phyloP scores from a whole-genome alignment of 2,113 vertebrate genomes.

The Sinocyclocheilus rhinocerous region DNA sequence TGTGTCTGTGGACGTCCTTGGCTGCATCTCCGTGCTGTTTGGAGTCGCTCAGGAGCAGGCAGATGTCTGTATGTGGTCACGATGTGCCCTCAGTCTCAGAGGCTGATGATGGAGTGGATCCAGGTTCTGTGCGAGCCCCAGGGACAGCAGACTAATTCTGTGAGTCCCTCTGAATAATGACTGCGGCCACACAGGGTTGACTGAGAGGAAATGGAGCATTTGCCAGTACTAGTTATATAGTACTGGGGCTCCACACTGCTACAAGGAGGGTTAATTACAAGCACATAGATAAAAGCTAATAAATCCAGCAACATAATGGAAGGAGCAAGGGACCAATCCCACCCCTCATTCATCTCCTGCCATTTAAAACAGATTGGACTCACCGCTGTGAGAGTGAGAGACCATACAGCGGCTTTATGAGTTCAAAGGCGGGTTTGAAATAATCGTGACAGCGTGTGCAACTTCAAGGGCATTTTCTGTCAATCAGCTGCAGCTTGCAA shows the following conservation, averaged over 20 bases:
- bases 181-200: slow-evolving; percentile 52
- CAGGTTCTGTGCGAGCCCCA: slow-evolving; percentile 34
- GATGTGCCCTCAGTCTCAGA: slow-evolving; percentile 2
- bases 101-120: slow-evolving; percentile 46
- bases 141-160: slow-evolving; percentile 47
- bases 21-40: background rate
- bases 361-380: slow-evolving; percentile 49
- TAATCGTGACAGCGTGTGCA: background rate
- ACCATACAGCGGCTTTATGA: slow-evolving; percentile 11
- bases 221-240: slow-evolving; percentile 51
- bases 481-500: slow-evolving; percentile 15
- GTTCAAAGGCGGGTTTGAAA: slow-evolving; percentile 21
- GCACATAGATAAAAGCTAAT: slow-evolving; percentile 63
- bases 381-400: slow-evolving; percentile 3
- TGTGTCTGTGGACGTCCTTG: background rate
- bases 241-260: slow-evolving; percentile 41
- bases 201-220: slow-evolving; percentile 64
- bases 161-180: slow-evolving; percentile 58
- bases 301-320: slow-evolving; percentile 59
- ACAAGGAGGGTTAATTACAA: slow-evolving; percentile 65
- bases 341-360: slow-evolving; percentile 62
- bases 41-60: background rate
- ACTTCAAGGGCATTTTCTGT: slow-evolving; percentile 36
- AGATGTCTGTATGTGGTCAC: slow-evolving; percentile 15
- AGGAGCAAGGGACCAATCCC: slow-evolving; percentile 41